Evolutionary conservation across 2,797 vertebrate genomes (phyloP).

Genomic region (Mallotus villosus): DNA sequence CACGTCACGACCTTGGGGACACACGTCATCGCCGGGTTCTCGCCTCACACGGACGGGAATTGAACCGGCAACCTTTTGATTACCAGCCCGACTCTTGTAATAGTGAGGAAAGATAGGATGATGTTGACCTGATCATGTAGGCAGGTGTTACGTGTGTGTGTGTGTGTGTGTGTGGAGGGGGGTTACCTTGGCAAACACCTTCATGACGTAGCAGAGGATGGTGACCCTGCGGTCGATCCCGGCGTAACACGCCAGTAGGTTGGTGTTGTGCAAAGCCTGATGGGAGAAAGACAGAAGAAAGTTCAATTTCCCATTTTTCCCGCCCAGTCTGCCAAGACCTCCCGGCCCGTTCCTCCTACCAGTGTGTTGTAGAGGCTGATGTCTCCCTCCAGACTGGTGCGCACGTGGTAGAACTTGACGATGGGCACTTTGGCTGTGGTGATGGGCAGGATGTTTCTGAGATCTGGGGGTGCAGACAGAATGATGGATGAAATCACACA

Average conservation of each 20-base stretch:
- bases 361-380: slow-evolving; percentile 97
- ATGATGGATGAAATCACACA: too few species aligned
- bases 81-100: too few species aligned
- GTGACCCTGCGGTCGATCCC: slow-evolving; percentile 89
- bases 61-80: too few species aligned
- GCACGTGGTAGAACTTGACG: slow-evolving; percentile 92
- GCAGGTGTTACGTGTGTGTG: background rate
- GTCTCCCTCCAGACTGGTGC: slow-evolving; percentile 92
- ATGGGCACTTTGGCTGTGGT: slow-evolving; percentile 97
- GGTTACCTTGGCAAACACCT: slow-evolving; percentile 92
- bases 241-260: slow-evolving; percentile 86
- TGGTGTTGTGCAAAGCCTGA: slow-evolving; percentile 92
- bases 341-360: slow-evolving; percentile 68
- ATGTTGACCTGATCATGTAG: too few species aligned
- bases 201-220: slow-evolving; percentile 95
- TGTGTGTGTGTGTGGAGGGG: background rate
- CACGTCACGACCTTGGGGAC: background rate
- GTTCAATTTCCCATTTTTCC: too few species aligned
- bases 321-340: too few species aligned
- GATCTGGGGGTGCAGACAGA: slow-evolving; percentile 63
- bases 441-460: slow-evolving; percentile 94
- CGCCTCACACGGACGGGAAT: too few species aligned
- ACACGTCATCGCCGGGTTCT: background rate
- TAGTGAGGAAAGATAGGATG: too few species aligned
- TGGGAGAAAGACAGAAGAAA: background rate